Conservation (phyloP, 2,797 vertebrate species). For the Eulemur coronatus region DNA sequence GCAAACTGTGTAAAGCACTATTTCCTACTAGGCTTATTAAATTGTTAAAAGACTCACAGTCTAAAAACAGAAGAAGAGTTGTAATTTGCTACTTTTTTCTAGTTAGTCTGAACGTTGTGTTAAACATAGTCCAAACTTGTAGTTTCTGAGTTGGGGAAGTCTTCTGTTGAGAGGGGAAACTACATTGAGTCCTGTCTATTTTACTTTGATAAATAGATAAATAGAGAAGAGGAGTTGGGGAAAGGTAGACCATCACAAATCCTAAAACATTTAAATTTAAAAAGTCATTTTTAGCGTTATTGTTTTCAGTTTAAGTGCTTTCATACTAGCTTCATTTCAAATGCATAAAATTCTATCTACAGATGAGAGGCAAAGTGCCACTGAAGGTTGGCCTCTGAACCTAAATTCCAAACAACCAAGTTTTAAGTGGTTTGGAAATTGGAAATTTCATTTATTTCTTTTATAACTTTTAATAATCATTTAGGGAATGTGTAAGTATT, state of each 20-base stretch:
- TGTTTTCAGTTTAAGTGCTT: neutral
- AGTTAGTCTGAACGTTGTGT: rapidly evolving
- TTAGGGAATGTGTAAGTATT: too few relatives aligned
- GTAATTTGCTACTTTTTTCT: neutral
- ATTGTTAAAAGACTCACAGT: neutral
- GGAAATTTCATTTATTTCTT: neutral
- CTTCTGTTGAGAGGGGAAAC: too few relatives aligned
- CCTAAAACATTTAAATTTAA: neutral
- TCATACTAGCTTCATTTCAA: neutral
- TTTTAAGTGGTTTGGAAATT: neutral
- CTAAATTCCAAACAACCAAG: neutral
- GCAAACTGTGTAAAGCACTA: neutral
- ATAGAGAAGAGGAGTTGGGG: neutral
- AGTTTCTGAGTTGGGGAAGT: neutral
- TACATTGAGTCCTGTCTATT: rapidly evolving
- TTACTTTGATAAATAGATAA: neutral
- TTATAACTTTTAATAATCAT: neutral
- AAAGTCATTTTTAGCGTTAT: neutral
- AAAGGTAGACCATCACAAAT: rapidly evolving
- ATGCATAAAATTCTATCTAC: neutral
- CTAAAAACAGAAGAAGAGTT: neutral
- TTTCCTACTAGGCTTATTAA: neutral
- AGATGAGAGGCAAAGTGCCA: neutral
- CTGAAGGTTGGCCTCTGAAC: neutral
- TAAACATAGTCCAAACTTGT: too few relatives aligned